Conservation (phyloP, 2,888 invertebrate species). For the Tachina lurida region DNA sequence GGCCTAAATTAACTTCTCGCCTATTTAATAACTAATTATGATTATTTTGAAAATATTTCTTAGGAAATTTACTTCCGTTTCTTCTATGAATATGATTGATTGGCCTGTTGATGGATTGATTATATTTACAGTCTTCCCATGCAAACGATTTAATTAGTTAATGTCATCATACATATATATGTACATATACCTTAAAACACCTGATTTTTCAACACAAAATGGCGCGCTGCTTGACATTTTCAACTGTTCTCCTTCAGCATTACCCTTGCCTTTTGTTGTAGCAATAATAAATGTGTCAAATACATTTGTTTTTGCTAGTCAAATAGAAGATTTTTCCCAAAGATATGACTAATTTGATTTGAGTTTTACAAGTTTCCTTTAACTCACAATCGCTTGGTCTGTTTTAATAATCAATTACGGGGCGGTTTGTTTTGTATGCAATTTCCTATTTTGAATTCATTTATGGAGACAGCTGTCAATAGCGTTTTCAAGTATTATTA, state of each 20-base stretch:
- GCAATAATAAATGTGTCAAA: slow-evolving; percentile 58
- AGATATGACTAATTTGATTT: slow-evolving; percentile 35
- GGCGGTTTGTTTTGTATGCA: slow-evolving; percentile 65
- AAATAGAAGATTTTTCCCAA: slow-evolving; percentile 61
- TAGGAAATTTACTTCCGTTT: slow-evolving; percentile 1
- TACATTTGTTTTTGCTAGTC: slow-evolving; percentile 56
- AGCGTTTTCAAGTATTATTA: slow-evolving; percentile 18
- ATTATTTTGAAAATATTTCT: not conserved
- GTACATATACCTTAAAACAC: not conserved
- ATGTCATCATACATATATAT: slow-evolving; percentile 5
- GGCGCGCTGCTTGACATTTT: not conserved
- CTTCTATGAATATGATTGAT: slow-evolving; percentile 55
- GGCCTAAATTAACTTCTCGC: not conserved
- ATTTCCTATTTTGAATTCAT: slow-evolving; percentile 49
- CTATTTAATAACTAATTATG: not conserved
- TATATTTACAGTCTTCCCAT: not conserved
- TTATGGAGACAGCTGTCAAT: slow-evolving; percentile 63
- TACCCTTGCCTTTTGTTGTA: not conserved
- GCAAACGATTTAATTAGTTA: slow-evolving; percentile 6
- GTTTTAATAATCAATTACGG: slow-evolving; percentile 64
- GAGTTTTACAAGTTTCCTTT: not conserved
- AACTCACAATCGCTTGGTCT: not conserved
- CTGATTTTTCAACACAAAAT: slow-evolving; percentile 3
- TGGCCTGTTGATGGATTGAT: slow-evolving; percentile 61
- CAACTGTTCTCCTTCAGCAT: not conserved